These are phyloP conservation scores for Drosophila emarginata DNA, from an alignment of 2,888 invertebrate genomes.

Conservation along the genomic window DNA sequence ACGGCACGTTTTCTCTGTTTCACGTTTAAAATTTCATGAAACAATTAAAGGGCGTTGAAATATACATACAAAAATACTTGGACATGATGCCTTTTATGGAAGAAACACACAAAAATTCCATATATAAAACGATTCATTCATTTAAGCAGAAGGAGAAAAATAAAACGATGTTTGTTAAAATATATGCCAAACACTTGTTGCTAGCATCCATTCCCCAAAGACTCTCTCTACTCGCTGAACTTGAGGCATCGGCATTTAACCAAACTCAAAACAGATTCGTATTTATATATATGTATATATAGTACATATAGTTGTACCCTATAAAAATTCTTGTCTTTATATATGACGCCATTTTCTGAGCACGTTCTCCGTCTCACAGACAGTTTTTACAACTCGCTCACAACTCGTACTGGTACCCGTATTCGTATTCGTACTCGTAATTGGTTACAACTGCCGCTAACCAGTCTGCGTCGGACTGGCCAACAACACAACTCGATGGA, in stretches of 20 bases:
- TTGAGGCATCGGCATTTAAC: neutral
- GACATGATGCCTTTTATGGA: neutral
- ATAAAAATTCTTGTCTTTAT: slow-evolving; percentile 11
- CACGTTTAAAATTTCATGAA: neutral
- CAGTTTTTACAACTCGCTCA: neutral
- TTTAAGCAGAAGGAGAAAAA: too few species aligned
- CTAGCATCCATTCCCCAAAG: neutral
- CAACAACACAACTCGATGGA: slow-evolving; percentile 13
- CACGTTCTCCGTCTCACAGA: slow-evolving; percentile 8
- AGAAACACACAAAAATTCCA: neutral
- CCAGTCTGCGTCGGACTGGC: slow-evolving; percentile 56
- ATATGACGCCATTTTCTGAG: slow-evolving; percentile 12
- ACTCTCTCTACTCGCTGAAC: neutral
- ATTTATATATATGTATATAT: neutral
- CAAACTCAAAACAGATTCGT: neutral
- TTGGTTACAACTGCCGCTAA: slow-evolving; percentile 67
- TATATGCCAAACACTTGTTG: slow-evolving; percentile 13
- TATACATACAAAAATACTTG: neutral
- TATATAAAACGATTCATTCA: neutral
- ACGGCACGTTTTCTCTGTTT: neutral
- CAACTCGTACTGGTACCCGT: neutral
- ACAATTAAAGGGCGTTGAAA: neutral
- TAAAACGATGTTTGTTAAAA: neutral
- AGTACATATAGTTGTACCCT: neutral
- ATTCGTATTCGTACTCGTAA: slow-evolving; percentile 30